Conservation (phyloP, 2,888 invertebrate species). For the Drosophila picticornis region DNA sequence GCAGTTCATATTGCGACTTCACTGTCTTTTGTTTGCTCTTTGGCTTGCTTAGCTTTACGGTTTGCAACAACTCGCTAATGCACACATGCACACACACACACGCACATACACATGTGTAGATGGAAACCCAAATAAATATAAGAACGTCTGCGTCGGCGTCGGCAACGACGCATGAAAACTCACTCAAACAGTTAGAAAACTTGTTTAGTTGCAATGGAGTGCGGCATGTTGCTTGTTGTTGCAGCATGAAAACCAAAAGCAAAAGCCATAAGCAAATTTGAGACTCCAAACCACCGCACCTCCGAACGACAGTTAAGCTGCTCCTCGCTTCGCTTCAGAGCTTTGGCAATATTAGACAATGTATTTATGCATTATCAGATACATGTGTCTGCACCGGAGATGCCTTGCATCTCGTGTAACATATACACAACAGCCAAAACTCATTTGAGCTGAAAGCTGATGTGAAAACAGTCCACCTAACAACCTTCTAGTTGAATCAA, state of each 20-base stretch:
- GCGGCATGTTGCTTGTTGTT: conserved; percentile 41
- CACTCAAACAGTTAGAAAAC: conserved; percentile 75
- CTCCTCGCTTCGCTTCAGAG: conserved; percentile 17
- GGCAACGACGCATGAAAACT: conserved; percentile 57
- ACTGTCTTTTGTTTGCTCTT: conserved; percentile 69
- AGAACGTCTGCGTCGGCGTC: conserved; percentile 47
- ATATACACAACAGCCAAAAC: background rate
- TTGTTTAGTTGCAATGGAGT: conserved; percentile 75
- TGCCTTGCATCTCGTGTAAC: background rate
- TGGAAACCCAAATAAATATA: conserved; percentile 51
- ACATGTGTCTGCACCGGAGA: conserved; percentile 1
- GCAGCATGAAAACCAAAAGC: conserved; percentile 29
- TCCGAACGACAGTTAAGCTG: conserved; percentile 66
- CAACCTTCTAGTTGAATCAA: background rate
- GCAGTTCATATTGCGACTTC: conserved; percentile 62
- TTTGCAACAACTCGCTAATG: conserved; percentile 50
- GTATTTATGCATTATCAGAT: conserved; percentile 68
- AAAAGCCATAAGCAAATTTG: conserved; percentile 59
- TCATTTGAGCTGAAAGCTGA: background rate
- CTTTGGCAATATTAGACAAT: conserved; percentile 70
- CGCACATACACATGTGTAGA: conserved; percentile 7
- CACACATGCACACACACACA: conserved; percentile 27
- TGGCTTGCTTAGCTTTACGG: conserved; percentile 59
- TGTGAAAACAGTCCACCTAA: background rate
- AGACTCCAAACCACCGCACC: conserved; percentile 30